Evolutionary conservation across 2,797 vertebrate species (phyloP).

Genomic region (Thripadectes ignobilis): DNA sequence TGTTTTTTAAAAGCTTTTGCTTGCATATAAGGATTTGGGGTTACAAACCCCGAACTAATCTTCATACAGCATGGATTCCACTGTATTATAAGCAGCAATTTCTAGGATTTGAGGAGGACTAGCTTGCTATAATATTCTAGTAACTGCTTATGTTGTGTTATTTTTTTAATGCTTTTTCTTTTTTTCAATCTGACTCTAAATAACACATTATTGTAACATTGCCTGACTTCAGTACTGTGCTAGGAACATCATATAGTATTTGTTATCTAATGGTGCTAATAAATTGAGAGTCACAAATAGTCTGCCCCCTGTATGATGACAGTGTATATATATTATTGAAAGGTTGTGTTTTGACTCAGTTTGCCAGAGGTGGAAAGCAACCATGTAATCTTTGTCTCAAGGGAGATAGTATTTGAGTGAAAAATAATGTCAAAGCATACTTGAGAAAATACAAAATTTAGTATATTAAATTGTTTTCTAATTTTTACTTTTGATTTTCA

Average conservation of each 20-base stretch:
- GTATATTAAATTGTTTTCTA: background rate
- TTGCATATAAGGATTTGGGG: background rate
- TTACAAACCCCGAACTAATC: background rate
- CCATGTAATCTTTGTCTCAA: background rate
- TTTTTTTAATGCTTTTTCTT: background rate
- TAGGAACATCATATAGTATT: background rate
- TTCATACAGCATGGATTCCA: background rate
- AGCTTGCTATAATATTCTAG: background rate
- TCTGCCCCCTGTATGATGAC: background rate
- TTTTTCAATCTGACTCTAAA: background rate
- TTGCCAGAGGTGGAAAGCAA: background rate
- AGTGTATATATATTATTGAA: background rate
- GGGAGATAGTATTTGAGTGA: background rate
- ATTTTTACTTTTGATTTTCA: background rate
- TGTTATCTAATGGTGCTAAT: background rate
- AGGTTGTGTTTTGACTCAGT: background rate
- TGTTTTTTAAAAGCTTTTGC: background rate
- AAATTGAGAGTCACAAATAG: background rate
- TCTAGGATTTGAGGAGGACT: background rate
- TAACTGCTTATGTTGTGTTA: background rate
- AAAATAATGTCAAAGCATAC: background rate
- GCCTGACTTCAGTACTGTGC: background rate
- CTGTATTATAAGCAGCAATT: background rate
- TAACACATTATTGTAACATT: background rate
- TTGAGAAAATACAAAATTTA: background rate